A percentile compares a stretch with the other conserved stretches of the same genome.
Evolutionary conservation across 2,797 vertebrate species (phyloP).

Genomic region (Helostoma temminkii): DNA sequence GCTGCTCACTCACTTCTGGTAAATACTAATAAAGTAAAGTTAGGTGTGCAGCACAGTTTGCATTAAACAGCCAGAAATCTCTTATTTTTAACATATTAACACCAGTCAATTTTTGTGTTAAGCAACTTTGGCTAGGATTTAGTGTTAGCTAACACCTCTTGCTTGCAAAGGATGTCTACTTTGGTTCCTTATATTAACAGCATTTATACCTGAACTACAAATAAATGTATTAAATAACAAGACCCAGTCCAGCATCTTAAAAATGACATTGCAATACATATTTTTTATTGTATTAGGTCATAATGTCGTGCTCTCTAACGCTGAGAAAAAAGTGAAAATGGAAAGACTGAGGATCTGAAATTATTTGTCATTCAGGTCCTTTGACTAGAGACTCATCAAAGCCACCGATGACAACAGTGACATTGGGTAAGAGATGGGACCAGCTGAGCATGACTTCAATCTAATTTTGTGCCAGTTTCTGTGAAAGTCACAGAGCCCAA

Average conservation of each 20-base stretch:
- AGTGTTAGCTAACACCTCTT: too few species aligned
- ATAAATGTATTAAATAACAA: too few species aligned
- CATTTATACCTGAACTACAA: too few species aligned
- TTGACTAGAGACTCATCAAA: slow-evolving; percentile 50
- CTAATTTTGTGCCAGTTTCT: slow-evolving; percentile 67
- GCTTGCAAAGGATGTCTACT: too few species aligned
- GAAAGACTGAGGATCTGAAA: slow-evolving; percentile 47
- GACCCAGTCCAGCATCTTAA: too few species aligned
- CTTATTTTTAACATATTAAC: slow-evolving; percentile 17
- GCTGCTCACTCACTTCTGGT: slow-evolving; percentile 34
- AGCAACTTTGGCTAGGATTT: too few species aligned
- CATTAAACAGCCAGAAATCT: slow-evolving; percentile 17
- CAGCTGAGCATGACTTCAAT: slow-evolving; percentile 78
- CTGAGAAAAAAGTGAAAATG: not conserved
- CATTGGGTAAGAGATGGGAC: slow-evolving; percentile 65
- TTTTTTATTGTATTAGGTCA: not conserved
- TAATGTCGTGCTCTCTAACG: not conserved
- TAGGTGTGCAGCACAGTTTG: slow-evolving; percentile 60
- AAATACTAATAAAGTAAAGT: slow-evolving; percentile 60
- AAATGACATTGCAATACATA: too few species aligned
- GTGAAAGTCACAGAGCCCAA: slow-evolving; percentile 72
- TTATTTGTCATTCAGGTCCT: slow-evolving; percentile 61
- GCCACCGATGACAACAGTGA: slow-evolving; percentile 67
- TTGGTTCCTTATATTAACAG: too few species aligned
- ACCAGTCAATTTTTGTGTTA: not conserved